Base-by-base conservation (phyloP, 2,797 vertebrate species). In the Coilia nasus region DNA sequence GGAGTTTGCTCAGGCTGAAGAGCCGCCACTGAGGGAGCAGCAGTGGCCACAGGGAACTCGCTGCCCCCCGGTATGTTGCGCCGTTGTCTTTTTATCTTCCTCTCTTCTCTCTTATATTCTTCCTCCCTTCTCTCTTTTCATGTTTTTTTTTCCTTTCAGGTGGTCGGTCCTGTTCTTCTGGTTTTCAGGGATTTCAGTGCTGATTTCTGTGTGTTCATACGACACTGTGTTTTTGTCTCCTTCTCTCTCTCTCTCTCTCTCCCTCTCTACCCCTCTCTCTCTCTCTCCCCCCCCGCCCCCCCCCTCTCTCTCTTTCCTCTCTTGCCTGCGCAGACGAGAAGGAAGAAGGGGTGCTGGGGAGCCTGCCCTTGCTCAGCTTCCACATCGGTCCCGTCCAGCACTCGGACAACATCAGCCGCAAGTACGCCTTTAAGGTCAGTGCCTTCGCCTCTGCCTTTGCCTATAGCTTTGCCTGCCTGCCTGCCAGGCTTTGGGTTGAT, bases 391-490 rank as follows among this genome's bases (percentile, higher is more conserved):
- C 92, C 0, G 95, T 97, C 86, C 96, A 97, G 83, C 93, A 96
- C 3, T 95, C 93, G 0, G 97, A 99, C 91, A 98, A 97, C 96
- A 95, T 99, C 95, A 97, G 94, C 93, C 95, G 97, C 89, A 98
- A 96, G 87, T 96, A 97, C 90, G 96, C 97, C 47, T 99, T 99
- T 96, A 98, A 98, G 98, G 98, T 99, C 91, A 94, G 97, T 90
- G 83, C 82, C 35, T 19, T 56, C 83, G 57, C 60, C 54, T 67
- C 50, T 83, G 57, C 60, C 46, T 67, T 25, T 5, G 23, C 23
- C 31, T 75, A 1, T 54, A 28, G 14, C 31, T 71, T 0, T 67
- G 50, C 50, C 21, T 47, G 31, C 17, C 12, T 64, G 25, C 0
- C 28, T 6, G 35, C 6, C 23, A 62, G 57, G 23, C 17, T n/a